Evolutionary conservation across 2,888 invertebrate species (phyloP), one percentile per base, ranked within the genome.

Genomic region (Slavum lentiscoides): DNA sequence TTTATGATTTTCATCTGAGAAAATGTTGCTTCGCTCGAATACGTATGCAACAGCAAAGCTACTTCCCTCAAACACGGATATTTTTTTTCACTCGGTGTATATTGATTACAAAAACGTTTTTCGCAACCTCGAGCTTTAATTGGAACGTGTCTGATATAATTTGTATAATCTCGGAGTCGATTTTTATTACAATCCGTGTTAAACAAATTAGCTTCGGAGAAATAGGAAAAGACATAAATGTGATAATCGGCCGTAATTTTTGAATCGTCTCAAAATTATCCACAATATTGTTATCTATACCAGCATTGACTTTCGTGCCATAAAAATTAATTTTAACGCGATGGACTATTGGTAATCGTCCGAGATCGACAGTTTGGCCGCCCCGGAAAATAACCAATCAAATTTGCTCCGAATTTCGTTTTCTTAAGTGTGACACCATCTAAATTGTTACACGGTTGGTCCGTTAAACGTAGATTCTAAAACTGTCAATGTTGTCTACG

Each of bases 141-240:
- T n/a, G 6, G 6, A 58, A 58, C n/a, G n/a, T 58, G n/a, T 58
- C 8, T 58, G 19, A 53, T 53, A 13, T 53, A 11, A 17, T 53
- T 59, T 59, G 6, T 23, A 30, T 43, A 43, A 43, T 43, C 7
- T 43, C 43, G 7, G 9, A 43, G 2, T 43, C 1, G 7, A 43
- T 43, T 43, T 43, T 43, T 43, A 43, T 62, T n/a, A 62, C 1
- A 62, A 30, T 62, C 15, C 30, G 30, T 30, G 15, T 62, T 15
- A 62, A 62, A 30, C 13, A 30, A 62, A 62, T 30, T 30, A 13
- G 6, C 23, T 62, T 62, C 30, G 11, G 62, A 62, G 30, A 62
- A 62, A n/a, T n/a, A 62, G 23, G 23, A 23, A 61, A 61, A 61
- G 61, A 61, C 61, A 62, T 62, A 30, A 62, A 62, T 17, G 11